phyloP scores from a whole-genome alignment of 1,140 invertebrate species.

The Scylla paramamosain region DNA sequence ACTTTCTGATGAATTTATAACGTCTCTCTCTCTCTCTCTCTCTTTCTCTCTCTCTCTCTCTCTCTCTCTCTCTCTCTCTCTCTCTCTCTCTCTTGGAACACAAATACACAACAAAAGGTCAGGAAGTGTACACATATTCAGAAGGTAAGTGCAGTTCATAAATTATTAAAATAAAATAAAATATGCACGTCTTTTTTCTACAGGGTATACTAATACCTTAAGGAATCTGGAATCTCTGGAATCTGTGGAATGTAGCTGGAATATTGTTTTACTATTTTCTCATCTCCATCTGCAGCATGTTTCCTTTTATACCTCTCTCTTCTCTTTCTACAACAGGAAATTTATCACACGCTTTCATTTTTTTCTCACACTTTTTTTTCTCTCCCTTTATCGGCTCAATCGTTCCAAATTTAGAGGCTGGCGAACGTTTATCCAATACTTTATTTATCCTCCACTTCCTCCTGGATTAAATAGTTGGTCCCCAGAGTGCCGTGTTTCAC shows the following conservation, averaged over 20 bases:
- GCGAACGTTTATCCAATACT: background rate
- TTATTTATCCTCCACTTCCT: background rate
- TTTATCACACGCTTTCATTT: background rate
- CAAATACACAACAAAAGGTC: too few species aligned
- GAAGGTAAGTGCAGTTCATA: too few species aligned
- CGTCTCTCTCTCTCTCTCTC: slow-evolving; percentile 10
- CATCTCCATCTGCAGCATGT: too few species aligned
- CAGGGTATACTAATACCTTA: too few species aligned
- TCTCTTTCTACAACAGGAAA: background rate
- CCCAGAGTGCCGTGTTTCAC: too few species aligned
- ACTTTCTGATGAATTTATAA: too few species aligned
- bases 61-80: slow-evolving; percentile 18
- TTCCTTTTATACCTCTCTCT: background rate
- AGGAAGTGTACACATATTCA: too few species aligned
- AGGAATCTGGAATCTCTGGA: too few species aligned
- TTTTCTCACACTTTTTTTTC: background rate
- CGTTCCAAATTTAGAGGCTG: background rate
- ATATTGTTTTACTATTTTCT: too few species aligned
- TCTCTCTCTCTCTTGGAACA: background rate
- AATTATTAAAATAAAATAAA: too few species aligned
- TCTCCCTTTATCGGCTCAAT: background rate
- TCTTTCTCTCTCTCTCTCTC: background rate
- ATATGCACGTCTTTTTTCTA: too few species aligned
- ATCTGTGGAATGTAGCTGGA: too few species aligned
- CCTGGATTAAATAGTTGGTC: background rate